Base-by-base conservation (phyloP, 2,113 vertebrate genomes). In the Morone saxatilis region DNA sequence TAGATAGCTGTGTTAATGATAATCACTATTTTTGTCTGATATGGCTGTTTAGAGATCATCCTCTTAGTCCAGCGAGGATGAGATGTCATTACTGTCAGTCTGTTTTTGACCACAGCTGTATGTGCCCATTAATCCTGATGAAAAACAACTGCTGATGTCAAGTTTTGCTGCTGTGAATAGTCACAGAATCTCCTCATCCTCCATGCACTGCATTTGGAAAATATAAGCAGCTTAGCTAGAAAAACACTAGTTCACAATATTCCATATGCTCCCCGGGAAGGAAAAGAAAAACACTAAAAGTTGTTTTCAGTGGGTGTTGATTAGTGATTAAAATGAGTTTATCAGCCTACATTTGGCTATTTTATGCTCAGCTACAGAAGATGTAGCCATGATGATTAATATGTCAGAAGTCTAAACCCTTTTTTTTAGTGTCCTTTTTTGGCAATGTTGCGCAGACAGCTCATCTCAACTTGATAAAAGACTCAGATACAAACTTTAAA, bases 161-260 rank as follows among this genome's bases (percentile, higher is more conserved):
- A 41, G 53, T 74, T 70, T 68, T 47, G 11, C 59, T 43, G 1
- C 22, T 3, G 41, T 51, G 25, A 20, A 54, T 20, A 60, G 17
- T 12, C 5, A 5, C 9, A 36, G 50, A 20, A 72, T 71, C 72
- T 80, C 59, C 14, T 60, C 43, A 1, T 59, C 53, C 41, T 61
- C n/a, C 2, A 40, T 57, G 43, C 9, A 0, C 59, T 51, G 59
- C 22, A 19, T 68, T 38, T 43, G 7, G 48, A 13, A 48, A 54
- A 63, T 13, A 8, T 78, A 83, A 91, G 78, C 83, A 71, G 81
- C 86, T 92, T 92, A 85, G 65, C 56, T 68, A 43, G n/a, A 78
- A 56, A 87, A 89, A 82, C 66, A 75, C 5, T 2, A 4, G 20
- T 50, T 73, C 2, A 54, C 59, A 76, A 76, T 82, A 31, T 63